These are phyloP conservation scores for Plagodis dolabraria DNA, from an alignment of 2,888 invertebrate genomes.

Conservation along the genomic window DNA sequence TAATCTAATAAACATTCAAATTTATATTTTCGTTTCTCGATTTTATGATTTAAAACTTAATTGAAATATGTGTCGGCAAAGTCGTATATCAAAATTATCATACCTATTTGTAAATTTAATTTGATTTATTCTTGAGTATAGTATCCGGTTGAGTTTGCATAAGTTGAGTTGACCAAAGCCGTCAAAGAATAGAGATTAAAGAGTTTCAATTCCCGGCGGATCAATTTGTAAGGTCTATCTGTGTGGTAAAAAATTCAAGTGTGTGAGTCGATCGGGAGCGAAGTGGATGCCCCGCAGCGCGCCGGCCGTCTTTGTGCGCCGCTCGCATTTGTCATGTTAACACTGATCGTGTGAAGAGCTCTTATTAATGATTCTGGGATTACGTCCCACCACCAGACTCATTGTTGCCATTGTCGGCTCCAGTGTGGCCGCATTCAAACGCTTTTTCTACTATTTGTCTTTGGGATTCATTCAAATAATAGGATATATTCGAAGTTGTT, in stretches of 20 bases:
- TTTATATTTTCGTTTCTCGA: constrained; percentile 40
- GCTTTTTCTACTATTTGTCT: constrained; percentile 60
- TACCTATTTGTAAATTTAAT: constrained; percentile 39
- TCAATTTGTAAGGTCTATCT: constrained; percentile 28
- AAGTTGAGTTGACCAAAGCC: constrained; percentile 10
- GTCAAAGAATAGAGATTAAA: constrained; percentile 1
- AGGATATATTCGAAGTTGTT: constrained; percentile 51
- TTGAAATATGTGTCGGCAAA: constrained; percentile 43
- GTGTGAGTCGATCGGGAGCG: constrained; percentile 58
- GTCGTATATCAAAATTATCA: constrained; percentile 42
- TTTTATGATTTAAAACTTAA: constrained; percentile 45
- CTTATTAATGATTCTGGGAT: constrained; percentile 80
- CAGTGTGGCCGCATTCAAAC: constrained; percentile 57
- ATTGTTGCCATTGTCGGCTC: constrained; percentile 57
- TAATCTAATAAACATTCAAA: constrained; percentile 44
- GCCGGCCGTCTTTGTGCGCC: constrained; percentile 59
- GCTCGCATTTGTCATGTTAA: constrained; percentile 81
- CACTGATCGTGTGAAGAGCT: constrained; percentile 79
- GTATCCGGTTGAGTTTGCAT: constrained; percentile 37
- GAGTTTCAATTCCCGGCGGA: constrained; percentile 5
- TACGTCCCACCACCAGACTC: constrained; percentile 60
- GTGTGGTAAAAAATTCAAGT: constrained; percentile 48
- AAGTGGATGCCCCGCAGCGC: constrained; percentile 37
- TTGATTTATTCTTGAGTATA: constrained; percentile 38
- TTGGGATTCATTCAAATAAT: constrained; percentile 61